These are phyloP conservation scores for Circaetus gallicus DNA, from an alignment of 2,113 vertebrate genomes.

Conservation along the genomic window DNA sequence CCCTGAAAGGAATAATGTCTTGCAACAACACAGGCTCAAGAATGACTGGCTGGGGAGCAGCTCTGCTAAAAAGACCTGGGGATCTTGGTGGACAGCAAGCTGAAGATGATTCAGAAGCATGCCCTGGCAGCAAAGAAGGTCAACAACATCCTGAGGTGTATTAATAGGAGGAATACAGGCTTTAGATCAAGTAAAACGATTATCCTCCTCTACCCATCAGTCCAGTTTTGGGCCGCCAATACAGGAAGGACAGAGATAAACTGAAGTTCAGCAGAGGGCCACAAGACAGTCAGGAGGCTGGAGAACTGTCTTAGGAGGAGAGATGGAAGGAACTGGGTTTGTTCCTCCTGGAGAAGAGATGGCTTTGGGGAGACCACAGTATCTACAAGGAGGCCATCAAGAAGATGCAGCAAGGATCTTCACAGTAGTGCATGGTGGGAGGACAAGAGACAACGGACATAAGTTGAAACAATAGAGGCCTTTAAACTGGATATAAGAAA, in stretches of 20 bases:
- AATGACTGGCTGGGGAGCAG: neutral
- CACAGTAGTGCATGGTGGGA: neutral
- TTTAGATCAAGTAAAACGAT: neutral
- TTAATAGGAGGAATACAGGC: neutral
- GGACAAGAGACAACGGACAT: neutral
- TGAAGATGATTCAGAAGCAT: neutral
- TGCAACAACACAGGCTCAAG: neutral
- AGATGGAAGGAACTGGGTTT: neutral
- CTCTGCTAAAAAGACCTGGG: neutral
- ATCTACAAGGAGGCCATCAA: neutral
- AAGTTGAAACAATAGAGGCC: neutral
- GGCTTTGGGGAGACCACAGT: neutral
- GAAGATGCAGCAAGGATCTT: neutral
- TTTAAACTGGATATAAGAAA: neutral
- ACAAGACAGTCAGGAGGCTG: neutral
- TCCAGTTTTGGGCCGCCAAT: neutral
- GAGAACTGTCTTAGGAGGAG: accelerated
- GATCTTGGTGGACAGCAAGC: neutral
- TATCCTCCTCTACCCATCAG: neutral
- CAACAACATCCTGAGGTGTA: neutral
- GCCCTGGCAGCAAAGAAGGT: neutral
- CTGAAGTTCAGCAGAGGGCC: neutral
- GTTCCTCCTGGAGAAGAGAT: neutral
- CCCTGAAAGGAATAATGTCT: neutral
- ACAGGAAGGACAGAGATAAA: neutral